Evolutionary conservation across 1,140 invertebrate genomes (phyloP).

Genomic region (Cherax destructor): DNA sequence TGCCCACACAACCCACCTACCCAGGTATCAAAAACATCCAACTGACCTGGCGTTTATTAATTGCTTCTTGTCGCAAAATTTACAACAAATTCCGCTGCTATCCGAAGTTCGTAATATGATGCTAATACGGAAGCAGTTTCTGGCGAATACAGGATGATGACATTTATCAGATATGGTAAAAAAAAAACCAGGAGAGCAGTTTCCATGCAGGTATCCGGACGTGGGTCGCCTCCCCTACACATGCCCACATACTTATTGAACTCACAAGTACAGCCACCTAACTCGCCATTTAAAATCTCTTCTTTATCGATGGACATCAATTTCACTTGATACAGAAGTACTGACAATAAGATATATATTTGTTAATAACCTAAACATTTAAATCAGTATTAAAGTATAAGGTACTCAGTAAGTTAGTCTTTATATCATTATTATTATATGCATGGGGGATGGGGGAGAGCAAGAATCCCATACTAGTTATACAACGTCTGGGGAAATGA

Average conservation of each 20-base stretch:
- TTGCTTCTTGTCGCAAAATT: background rate
- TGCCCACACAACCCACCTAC: background rate
- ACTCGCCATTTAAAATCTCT: no score
- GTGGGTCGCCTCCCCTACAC: background rate
- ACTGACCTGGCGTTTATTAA: background rate
- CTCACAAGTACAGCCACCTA: no score
- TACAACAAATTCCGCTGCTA: background rate
- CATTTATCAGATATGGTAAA: background rate
- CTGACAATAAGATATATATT: no score
- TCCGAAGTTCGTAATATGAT: background rate
- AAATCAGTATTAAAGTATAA: no score
- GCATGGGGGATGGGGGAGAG: no score
- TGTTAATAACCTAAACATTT: no score
- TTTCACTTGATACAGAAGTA: no score
- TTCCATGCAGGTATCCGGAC: background rate
- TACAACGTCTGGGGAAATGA: no score
- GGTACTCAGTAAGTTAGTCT: no score
- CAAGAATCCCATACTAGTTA: no score
- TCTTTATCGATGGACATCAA: no score
- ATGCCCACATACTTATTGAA: background rate
- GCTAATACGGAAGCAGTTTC: background rate
- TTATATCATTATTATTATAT: no score
- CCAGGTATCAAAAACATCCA: conserved; percentile 4
- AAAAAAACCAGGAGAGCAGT: background rate
- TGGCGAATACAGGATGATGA: background rate